Evolutionary conservation across 2,113 vertebrate species (phyloP), one percentile per base, ranked within the genome.

Genomic region (Urocolius indicus): DNA sequence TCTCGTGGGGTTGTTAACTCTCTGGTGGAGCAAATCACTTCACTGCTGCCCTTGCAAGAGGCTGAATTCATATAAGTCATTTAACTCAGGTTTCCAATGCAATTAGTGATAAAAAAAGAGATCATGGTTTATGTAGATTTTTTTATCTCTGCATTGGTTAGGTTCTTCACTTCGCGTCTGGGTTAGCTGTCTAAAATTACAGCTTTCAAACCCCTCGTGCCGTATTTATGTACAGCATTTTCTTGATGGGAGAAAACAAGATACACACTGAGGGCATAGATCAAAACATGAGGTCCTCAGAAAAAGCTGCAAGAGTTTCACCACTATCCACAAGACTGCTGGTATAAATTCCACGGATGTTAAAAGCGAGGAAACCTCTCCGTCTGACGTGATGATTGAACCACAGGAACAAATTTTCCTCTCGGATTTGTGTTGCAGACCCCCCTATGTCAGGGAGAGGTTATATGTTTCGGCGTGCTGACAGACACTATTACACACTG

Each of bases 391-490:
- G 87, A 88, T 90, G 80, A 96, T 13, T 94, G 91, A 95, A 81
- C 65, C 55, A 54, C 32, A 80, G 38, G 77, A 85, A 93, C 74
- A 96, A 83, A 62, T 93, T 95, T 84, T 76, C 76, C 29, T 95
- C 77, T 94, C 0, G 5, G 73, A 94, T 94, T 76, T 78, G 79
- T 71, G 27, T 62, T 89, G 88, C 41, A 6, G 79, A 90, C 95
- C 83, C 95, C 95, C 87, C 71, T 89, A 3, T 81, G 87, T 95
- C 91, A 89, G 46, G 45, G 46, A 92, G 80, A 95, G 54, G 90
- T 78, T 93, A 36, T 80, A 71, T 9, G 18, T 91, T 89, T 96
- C 84, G 48, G 74, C 2, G 20, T 78, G 90, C 90, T 96, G 95
- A 95, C 93, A 92, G 80, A 89, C 46, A 54, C 65, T 69, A 34